phyloP scores from a whole-genome alignment of 2,113 vertebrate species.

The Gnathonemus longibarbis region DNA sequence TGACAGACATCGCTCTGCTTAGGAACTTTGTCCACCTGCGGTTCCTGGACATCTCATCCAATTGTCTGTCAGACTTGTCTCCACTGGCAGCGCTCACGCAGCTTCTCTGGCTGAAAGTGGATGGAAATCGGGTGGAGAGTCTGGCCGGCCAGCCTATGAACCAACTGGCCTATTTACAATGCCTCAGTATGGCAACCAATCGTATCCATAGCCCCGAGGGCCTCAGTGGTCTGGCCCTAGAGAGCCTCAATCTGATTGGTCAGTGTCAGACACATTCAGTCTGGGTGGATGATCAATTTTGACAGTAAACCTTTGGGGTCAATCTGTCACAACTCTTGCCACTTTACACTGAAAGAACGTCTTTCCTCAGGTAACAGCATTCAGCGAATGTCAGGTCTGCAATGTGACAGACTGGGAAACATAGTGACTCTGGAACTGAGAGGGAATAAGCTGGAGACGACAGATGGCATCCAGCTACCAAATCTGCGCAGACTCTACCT shows the following conservation, averaged over 20 bases:
- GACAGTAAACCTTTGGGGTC: neutral
- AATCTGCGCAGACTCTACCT: constrained; percentile 74
- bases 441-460: constrained; percentile 71
- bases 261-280: constrained; percentile 23
- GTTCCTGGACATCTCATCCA: constrained; percentile 83
- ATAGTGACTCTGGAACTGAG: constrained; percentile 77
- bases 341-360: neutral
- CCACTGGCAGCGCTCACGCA: constrained; percentile 71
- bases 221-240: constrained; percentile 66
- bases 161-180: constrained; percentile 75
- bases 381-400: constrained; percentile 53
- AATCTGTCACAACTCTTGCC: neutral
- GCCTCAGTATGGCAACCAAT: constrained; percentile 77
- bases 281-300: neutral
- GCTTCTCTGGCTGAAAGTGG: constrained; percentile 83
- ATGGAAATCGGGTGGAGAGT: constrained; percentile 62
- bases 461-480: constrained; percentile 69
- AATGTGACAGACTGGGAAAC: constrained; percentile 56
- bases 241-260: constrained; percentile 79
- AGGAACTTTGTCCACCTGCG: constrained; percentile 73
- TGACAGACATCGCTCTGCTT: constrained; percentile 72
- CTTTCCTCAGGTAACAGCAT: constrained; percentile 70
- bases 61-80: constrained; percentile 72
- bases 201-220: constrained; percentile 61
- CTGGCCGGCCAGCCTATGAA: constrained; percentile 57